A percentile compares a stretch with the other conserved stretches of the same genome.
phyloP scores from a whole-genome alignment of 1,140 invertebrate genomes.

The Prorops nasuta region DNA sequence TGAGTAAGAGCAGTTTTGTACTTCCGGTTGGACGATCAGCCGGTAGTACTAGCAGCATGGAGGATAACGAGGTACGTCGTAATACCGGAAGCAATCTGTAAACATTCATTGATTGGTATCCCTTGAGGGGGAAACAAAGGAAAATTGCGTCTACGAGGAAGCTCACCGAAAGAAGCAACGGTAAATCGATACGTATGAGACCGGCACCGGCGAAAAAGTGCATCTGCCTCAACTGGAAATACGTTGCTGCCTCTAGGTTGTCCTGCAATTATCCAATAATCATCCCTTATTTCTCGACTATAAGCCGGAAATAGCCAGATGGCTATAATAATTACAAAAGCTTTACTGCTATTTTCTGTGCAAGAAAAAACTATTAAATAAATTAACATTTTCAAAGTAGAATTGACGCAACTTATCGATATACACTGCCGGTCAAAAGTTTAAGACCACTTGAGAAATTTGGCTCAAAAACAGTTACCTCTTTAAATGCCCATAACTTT shows the following conservation, averaged over 20 bases:
- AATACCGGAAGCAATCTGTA: conserved; percentile 30
- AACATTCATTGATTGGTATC: conserved; percentile 2
- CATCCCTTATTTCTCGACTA: background rate
- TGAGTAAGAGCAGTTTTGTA: too few relatives aligned
- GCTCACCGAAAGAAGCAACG: conserved; percentile 26
- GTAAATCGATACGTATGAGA: conserved; percentile 26
- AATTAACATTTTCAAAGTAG: too few relatives aligned
- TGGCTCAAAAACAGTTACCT: too few relatives aligned
- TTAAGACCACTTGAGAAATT: too few relatives aligned
- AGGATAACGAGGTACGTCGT: conserved; percentile 34
- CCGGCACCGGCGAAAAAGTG: conserved; percentile 21
- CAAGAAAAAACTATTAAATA: too few relatives aligned
- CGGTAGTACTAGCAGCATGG: conserved; percentile 14
- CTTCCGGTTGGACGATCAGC: too few relatives aligned
- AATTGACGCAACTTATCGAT: too few relatives aligned
- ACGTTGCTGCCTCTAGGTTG: conserved; percentile 21
- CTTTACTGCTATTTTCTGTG: too few relatives aligned
- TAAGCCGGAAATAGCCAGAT: too few relatives aligned
- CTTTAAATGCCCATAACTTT: too few relatives aligned
- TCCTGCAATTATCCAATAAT: conserved; percentile 14
- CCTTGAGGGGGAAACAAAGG: background rate
- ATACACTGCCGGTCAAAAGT: too few relatives aligned
- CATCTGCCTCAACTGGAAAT: conserved; percentile 24
- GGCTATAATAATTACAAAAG: too few relatives aligned
- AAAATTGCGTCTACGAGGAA: background rate